Evolutionary conservation across 2,797 vertebrate species (phyloP).

Genomic region (Streptopelia turtur): DNA sequence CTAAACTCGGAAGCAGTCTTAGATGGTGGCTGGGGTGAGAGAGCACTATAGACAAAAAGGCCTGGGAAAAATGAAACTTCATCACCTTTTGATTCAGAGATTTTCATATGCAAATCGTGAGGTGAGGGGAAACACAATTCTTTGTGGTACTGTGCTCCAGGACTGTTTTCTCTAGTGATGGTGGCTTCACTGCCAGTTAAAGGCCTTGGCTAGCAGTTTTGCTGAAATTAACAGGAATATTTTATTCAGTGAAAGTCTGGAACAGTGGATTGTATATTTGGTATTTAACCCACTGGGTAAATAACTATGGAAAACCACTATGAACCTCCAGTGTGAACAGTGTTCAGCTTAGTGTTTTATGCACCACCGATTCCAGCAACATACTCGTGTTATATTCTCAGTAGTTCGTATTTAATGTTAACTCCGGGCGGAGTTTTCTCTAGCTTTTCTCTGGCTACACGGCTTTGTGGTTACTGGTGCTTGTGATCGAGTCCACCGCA

Average conservation of each 20-base stretch:
- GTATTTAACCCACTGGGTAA: neutral
- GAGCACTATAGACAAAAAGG: rapidly evolving
- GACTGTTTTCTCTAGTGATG: rapidly evolving
- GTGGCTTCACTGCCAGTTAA: rapidly evolving
- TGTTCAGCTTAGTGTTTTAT: rapidly evolving
- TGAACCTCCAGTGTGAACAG: rapidly evolving
- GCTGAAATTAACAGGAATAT: neutral
- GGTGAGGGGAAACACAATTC: neutral
- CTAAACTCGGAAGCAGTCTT: neutral
- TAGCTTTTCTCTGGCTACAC: rapidly evolving
- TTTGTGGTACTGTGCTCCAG: rapidly evolving
- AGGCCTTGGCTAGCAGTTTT: neutral
- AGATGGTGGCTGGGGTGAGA: neutral
- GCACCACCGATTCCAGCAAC: too few relatives aligned
- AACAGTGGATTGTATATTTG: neutral
- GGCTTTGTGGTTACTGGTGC: rapidly evolving
- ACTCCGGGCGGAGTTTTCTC: rapidly evolving
- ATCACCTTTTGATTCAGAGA: neutral
- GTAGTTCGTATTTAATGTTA: rapidly evolving
- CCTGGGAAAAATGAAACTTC: neutral
- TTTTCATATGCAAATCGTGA: neutral
- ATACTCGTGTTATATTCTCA: rapidly evolving
- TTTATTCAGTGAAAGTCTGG: neutral
- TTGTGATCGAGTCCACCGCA: rapidly evolving
- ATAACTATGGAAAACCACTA: rapidly evolving